These are phyloP conservation scores for Drosophila paranaensis DNA, from an alignment of 2,888 invertebrate genomes.

Conservation along the genomic window DNA sequence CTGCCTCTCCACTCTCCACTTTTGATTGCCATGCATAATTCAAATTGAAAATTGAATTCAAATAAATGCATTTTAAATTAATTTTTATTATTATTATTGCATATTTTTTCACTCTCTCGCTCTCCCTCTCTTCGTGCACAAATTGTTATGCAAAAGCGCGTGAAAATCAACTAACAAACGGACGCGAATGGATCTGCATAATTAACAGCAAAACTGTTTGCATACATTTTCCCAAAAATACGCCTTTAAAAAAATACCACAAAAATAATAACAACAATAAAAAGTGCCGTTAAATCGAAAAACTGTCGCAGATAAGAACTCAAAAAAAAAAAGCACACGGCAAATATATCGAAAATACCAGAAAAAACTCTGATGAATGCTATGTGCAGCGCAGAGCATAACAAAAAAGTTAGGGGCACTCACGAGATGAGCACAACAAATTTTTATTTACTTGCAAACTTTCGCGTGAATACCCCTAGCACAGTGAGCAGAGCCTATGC, in stretches of 20 bases:
- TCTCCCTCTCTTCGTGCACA: conserved; percentile 30
- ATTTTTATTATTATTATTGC: conserved; percentile 24
- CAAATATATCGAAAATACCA: conserved; percentile 40
- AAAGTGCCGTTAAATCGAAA: conserved; percentile 31
- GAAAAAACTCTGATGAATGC: conserved; percentile 12
- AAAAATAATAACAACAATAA: conserved; percentile 18
- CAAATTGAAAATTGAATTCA: conserved; percentile 67
- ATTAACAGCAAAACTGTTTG: conserved; percentile 66
- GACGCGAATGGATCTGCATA: conserved; percentile 64
- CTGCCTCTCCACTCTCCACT: conserved; percentile 1
- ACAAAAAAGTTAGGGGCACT: conserved; percentile 7
- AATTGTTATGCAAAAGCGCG: conserved; percentile 77
- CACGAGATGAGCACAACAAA: not conserved
- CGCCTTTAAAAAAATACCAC: conserved; percentile 1
- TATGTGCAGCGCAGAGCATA: conserved; percentile 4
- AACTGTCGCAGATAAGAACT: conserved; percentile 1
- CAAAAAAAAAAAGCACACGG: conserved; percentile 1
- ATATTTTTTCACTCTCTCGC: not conserved
- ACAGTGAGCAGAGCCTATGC: conserved; percentile 16
- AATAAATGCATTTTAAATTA: conserved; percentile 67
- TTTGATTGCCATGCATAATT: conserved; percentile 67
- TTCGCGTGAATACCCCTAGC: conserved; percentile 26
- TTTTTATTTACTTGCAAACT: not conserved
- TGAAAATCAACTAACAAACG: conserved; percentile 72
- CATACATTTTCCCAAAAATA: conserved; percentile 42